phyloP scores from a whole-genome alignment of 92 coral and sea anemone genomes.

The Pocillopora meandrina region DNA sequence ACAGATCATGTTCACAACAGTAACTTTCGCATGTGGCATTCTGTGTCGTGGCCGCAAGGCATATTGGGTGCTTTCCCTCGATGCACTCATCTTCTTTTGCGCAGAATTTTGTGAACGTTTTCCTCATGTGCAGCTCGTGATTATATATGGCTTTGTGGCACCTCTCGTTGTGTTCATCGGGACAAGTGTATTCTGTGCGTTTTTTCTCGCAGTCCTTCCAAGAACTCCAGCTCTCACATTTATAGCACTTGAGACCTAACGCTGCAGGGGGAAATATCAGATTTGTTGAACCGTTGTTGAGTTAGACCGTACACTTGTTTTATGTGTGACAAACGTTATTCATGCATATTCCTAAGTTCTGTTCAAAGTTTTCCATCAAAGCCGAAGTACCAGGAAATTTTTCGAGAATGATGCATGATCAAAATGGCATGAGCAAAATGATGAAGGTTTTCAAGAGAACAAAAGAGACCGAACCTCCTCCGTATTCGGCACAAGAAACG shows the following conservation, averaged over 20 bases:
- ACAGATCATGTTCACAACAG: not conserved
- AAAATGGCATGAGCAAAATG: too few species aligned
- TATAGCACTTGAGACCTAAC: not conserved
- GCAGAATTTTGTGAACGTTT: conserved; percentile 26
- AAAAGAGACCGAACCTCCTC: too few species aligned
- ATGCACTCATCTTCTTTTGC: not conserved
- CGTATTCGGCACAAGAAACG: too few species aligned
- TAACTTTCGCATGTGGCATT: not conserved
- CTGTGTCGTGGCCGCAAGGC: not conserved
- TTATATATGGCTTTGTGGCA: not conserved
- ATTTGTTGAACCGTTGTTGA: too few species aligned
- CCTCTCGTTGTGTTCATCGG: not conserved
- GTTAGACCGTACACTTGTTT: not conserved
- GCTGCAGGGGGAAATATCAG: not conserved
- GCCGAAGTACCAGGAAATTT: too few species aligned
- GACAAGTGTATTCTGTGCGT: conserved; percentile 4
- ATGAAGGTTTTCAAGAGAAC: too few species aligned
- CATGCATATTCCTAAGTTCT: too few species aligned
- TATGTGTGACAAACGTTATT: not conserved
- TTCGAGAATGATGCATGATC: too few species aligned
- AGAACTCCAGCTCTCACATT: not conserved
- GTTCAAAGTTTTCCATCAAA: too few species aligned
- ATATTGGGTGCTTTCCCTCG: not conserved
- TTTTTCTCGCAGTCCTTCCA: conserved; percentile 27
- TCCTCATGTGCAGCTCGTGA: not conserved